phyloP scores from a whole-genome alignment of 1,140 invertebrate species.

The Augochlora pura region DNA sequence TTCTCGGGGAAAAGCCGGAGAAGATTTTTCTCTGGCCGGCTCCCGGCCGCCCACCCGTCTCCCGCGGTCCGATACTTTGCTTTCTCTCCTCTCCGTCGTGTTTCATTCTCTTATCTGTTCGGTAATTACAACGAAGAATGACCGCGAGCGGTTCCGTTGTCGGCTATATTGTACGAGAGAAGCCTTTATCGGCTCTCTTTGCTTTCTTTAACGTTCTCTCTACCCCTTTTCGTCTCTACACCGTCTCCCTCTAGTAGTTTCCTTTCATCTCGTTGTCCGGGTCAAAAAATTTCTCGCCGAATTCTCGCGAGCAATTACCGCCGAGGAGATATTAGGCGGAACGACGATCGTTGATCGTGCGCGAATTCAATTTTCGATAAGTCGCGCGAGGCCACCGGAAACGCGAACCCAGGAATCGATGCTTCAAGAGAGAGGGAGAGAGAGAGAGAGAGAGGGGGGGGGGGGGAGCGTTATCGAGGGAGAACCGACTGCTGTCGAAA shows the following conservation, averaged over 20 bases:
- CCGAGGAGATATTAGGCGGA: no score
- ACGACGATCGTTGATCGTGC: not conserved
- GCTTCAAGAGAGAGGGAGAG: constrained; percentile 31
- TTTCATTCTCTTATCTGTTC: constrained; percentile 57
- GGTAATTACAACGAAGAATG: constrained; percentile 71
- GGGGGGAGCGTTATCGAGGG: constrained; percentile 15
- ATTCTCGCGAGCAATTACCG: no score
- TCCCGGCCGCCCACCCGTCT: constrained; percentile 24
- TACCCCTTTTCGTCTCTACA: fast-evolving
- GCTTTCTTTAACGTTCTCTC: not conserved
- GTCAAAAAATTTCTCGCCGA: no score
- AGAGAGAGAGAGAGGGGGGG: no score
- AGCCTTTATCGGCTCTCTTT: not conserved
- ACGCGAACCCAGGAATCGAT: constrained; percentile 24
- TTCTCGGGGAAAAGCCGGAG: constrained; percentile 65
- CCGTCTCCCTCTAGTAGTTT: not conserved
- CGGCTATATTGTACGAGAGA: constrained; percentile 16
- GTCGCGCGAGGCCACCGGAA: not conserved
- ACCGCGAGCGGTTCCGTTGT: constrained; percentile 53
- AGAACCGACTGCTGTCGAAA: constrained; percentile 42
- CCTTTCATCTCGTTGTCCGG: not conserved
- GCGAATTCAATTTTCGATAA: constrained; percentile 9
- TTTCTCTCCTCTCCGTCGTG: constrained; percentile 20
- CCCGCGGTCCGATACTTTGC: constrained; percentile 49
- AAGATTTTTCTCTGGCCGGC: constrained; percentile 55